Evolutionary conservation across 2,113 vertebrate species (phyloP).

Genomic region (Paradisaea rubra): DNA sequence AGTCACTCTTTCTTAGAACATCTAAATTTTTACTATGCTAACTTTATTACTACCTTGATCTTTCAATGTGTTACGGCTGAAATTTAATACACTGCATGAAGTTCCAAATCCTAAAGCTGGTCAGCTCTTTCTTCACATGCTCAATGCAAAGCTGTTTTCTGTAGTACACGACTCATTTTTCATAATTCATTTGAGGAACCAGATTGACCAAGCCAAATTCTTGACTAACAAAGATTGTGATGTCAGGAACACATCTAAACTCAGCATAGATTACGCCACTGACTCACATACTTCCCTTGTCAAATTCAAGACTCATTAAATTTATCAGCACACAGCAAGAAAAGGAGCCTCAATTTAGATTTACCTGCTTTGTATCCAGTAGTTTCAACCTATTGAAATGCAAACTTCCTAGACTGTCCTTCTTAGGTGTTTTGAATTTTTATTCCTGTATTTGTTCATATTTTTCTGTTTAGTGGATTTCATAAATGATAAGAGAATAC

Average conservation of each 20-base stretch:
- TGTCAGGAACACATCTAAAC: not conserved
- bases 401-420: not conserved
- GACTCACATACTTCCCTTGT: not conserved
- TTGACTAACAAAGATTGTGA: not conserved
- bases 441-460: not conserved
- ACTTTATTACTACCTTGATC: constrained; percentile 11
- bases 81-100: not conserved
- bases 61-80: not conserved
- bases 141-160: not conserved
- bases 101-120: not conserved
- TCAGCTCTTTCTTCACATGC: not conserved
- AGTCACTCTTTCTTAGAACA: constrained; percentile 12
- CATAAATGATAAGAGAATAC: not conserved
- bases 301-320: not conserved
- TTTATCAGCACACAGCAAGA: not conserved
- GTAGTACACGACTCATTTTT: not conserved
- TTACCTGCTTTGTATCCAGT: not conserved
- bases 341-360: not conserved
- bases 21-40: not conserved
- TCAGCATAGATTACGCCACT: not conserved
- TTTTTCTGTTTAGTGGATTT: not conserved
- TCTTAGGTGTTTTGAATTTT: not conserved
- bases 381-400: not conserved
- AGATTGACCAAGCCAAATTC: not conserved
- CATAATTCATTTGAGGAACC: not conserved